Conservation (phyloP, 2,888 invertebrate species). For the Eupsilia transversa region DNA sequence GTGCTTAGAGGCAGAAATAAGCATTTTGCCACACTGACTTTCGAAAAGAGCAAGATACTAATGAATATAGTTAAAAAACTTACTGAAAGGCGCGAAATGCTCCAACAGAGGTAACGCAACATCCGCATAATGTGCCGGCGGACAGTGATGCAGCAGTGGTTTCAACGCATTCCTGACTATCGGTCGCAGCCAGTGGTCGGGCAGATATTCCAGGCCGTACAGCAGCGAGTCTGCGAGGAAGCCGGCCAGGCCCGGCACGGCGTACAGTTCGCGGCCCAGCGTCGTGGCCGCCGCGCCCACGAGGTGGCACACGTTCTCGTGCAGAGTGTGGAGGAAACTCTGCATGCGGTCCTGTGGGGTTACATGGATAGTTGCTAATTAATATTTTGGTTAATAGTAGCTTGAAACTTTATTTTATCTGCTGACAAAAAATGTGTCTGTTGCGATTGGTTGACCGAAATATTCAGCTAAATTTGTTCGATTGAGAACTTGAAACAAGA, state of each 20-base stretch:
- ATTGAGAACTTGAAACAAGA: not conserved
- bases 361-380: not conserved
- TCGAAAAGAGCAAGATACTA: not conserved
- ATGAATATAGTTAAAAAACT: constrained; percentile 77
- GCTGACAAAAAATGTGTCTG: not conserved
- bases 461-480: not conserved
- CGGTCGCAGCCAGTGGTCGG: constrained; percentile 96
- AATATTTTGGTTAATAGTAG: not conserved
- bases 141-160: constrained; percentile 96
- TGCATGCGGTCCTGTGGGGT: constrained; percentile 94
- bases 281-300: constrained; percentile 93
- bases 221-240: constrained; percentile 94
- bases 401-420: not conserved
- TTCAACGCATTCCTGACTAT: constrained; percentile 96
- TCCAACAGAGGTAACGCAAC: constrained; percentile 95
- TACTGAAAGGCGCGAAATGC: constrained; percentile 94
- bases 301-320: constrained; percentile 92
- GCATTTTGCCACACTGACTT: too few relatives aligned
- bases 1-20: not conserved
- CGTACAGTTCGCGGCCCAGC: constrained; percentile 96
- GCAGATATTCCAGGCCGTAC: constrained; percentile 93
- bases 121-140: constrained; percentile 94
- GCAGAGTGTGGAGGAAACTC: constrained; percentile 93
- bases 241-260: constrained; percentile 93
- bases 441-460: not conserved